phyloP scores from a whole-genome alignment of 64 coral and sea anemone species.

The Dendrophyllia cribrosa region DNA sequence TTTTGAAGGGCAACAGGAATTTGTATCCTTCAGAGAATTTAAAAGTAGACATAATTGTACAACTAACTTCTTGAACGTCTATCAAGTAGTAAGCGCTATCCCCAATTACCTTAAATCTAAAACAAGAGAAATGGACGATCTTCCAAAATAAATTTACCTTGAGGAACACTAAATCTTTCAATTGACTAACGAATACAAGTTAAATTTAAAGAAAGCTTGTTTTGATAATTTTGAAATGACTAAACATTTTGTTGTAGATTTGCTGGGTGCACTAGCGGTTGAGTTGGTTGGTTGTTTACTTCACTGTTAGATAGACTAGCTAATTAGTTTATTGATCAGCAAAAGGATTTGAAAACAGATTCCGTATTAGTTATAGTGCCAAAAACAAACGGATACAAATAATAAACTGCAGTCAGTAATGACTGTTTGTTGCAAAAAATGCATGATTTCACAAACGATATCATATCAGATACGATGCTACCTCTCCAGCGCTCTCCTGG shows the following conservation, averaged over 20 bases:
- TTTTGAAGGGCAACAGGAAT: neutral
- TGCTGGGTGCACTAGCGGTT: no score
- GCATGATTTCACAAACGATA: no score
- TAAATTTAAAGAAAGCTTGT: neutral
- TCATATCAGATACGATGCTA: neutral
- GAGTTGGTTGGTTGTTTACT: no score
- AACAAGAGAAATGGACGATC: neutral
- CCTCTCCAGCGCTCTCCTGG: conserved; percentile 32
- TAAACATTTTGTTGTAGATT: no score
- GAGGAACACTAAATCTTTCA: neutral
- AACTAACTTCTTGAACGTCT: neutral
- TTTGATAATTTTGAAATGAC: no score
- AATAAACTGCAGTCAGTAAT: no score
- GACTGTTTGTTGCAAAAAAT: no score
- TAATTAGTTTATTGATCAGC: no score
- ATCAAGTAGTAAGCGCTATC: neutral
- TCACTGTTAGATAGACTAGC: no score
- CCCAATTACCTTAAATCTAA: neutral
- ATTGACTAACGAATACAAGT: neutral
- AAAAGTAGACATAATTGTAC: neutral
- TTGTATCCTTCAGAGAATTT: neutral
- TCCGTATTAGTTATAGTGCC: no score
- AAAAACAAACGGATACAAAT: no score
- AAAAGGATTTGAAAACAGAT: no score
- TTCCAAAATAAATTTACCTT: neutral